Evolutionary conservation across 1,140 invertebrate species (phyloP), one percentile per base, ranked within the genome.

Genomic region (Trachymyrmex cornetzi): DNA sequence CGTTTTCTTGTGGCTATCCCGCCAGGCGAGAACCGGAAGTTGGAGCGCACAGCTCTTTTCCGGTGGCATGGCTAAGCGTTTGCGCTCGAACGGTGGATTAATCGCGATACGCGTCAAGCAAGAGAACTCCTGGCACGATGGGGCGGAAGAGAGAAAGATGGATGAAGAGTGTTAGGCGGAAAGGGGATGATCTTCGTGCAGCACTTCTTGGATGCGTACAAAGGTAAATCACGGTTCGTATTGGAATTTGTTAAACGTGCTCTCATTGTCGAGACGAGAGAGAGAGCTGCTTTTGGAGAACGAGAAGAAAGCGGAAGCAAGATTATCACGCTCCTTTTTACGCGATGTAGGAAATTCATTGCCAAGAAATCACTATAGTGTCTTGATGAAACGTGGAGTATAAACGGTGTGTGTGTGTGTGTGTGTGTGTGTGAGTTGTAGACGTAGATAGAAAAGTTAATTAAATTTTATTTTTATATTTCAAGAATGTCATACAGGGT

Each of bases 21-120:
- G 16, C 53, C 38, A 79, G 53, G 50, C 57, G 85, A 71, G 72
- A 88, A 81, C 55, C 85, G 87, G 85, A 88, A 86, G 85, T 66
- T 59, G 59, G 87, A 86, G 77, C 81, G 82, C 82, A 69, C 57
- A 53, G 74, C 77, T 80, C 85, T 88, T 87, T 87, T 81, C 64
- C 53, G 67, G 71, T 30, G 77, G 61, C 69, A 74, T 50, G 44
- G 55, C 77, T 44, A 27, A 77, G 85, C 38, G 71, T 88, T 87
- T 44, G 77, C 87, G 87, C 88, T 89, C 55, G 82, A 67, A 72
- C 27, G 77, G 55, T 22, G 77, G 88, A 89, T 87, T 89, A 87
- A 89, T 89, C 88, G 71, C 88, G 84, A 81, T 89, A 74, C 66
- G 55, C 55, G 75, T 67, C 75, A 86, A 71, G 22, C 50, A 75